Evolutionary conservation across 2,888 invertebrate species (phyloP), one percentile per base, ranked within the genome.

Genomic region (Eupithecia subfuscata): DNA sequence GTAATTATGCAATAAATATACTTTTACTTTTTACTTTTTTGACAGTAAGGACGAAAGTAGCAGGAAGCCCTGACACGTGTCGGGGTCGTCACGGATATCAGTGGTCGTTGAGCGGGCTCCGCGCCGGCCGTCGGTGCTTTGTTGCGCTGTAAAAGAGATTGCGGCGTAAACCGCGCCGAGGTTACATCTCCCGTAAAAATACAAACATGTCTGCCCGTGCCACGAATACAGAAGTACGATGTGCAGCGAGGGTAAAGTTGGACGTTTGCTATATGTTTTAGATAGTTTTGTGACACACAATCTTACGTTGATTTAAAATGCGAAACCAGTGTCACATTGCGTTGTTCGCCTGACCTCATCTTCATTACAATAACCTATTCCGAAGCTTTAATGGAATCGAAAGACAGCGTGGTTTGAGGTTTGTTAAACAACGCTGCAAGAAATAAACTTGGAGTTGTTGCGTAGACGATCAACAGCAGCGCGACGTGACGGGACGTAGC

Each of bases 101-200:
- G 56, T 12, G 9, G 56, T 56, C n/a, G 11, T 56, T 2, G 48
- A 56, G 56, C 22, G n/a, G 56, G 56, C 56, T 22, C 22, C n/a
- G n/a, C 56, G 56, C 52, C 9, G 56, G 56, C 56, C 56, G 9
- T 11, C 56, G 71, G 70, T 70, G 76, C 75, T 76, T 79, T 78
- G 80, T 76, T 71, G 37, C 48, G 56, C 45, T 30, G 74, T 73
- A 80, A 79, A 78, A 74, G 71, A 71, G 75, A 81, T 80, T 78
- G 76, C 72, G 77, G 73, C 81, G 75, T 80, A 79, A 78, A 80
- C 52, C 69, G 71, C 68, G 56, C 56, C 78, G 78, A 81, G 81
- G 81, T 71, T 78, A 76, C 70, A 74, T 48, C 40, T n/a, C 22
- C 71, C 71, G 67, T 73, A 73, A 72, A 69, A 70, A 75, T 8